Percentiles rank a stretch among this genome's conserved stretches.
phyloP scores from a whole-genome alignment of 2,113 vertebrate species.

The Cyrtonyx montezumae region DNA sequence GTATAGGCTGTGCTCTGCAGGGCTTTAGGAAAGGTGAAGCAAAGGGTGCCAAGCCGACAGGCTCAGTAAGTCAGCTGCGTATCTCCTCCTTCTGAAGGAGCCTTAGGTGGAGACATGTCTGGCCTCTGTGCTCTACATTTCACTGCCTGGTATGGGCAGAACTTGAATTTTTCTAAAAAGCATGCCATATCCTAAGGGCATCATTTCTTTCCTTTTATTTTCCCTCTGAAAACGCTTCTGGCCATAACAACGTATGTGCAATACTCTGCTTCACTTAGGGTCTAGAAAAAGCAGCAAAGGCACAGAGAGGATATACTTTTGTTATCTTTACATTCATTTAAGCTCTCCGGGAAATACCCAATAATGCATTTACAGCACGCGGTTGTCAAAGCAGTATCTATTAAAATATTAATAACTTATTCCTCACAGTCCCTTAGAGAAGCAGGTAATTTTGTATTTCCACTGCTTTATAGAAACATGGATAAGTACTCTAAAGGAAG shows the following conservation, averaged over 20 bases:
- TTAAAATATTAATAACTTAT: conserved; percentile 37
- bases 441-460: neutral
- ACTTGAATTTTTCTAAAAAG: neutral
- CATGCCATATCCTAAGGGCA: neutral
- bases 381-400: conserved; percentile 12
- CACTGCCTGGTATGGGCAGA: neutral
- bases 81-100: neutral
- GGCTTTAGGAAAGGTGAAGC: neutral
- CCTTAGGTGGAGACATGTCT: neutral
- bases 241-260: neutral
- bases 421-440: neutral
- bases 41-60: neutral
- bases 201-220: neutral
- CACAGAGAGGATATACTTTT: neutral
- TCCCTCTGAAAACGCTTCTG: neutral
- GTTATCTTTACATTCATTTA: neutral
- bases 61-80: neutral
- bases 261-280: neutral
- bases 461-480: neutral
- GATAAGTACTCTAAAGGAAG: neutral
- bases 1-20: neutral
- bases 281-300: neutral
- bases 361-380: conserved; percentile 7
- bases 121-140: neutral
- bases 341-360: neutral